Evolutionary conservation across 2,888 invertebrate species (phyloP), one percentile per base, ranked within the genome.

Genomic region (Drosophila subquinaria): DNA sequence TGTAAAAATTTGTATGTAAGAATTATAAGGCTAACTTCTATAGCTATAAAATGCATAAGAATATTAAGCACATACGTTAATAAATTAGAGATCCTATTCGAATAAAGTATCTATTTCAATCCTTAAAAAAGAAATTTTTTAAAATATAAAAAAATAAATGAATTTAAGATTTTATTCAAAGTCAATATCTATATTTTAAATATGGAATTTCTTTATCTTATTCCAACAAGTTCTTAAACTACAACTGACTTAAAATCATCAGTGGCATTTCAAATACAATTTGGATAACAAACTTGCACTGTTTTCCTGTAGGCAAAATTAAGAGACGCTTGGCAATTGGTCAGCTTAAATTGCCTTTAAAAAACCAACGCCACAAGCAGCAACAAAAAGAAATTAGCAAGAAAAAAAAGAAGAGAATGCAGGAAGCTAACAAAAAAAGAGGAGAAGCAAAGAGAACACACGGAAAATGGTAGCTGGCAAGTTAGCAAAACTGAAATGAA

Each of bases 401-500:
- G 59, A 68, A 72, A 47, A n/a, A 35, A 17, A 15, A n/a, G 33
- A 20, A 15, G 36, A 48, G 3, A 48, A 17, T 40, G 47, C 23
- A 53, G 61, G 35, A 47, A 23, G 13, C 30, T 43, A 27, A 52
- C 8, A 23, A 15, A 13, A 40, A 13, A 40, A 27, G 30, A 8
- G 15, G 15, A 2, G 38, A 33, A 35, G 10, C 3, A 47, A 36
- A 27, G 13, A 11, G 47, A 27, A 35, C 27, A 62, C 50, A 65
- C 47, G 61, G 27, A 70, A 68, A 76, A 60, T 48, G 69, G 80
- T 70, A 57, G 74, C 62, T 68, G 76, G 71, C 67, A 78, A 78
- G 73, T 79, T 82, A 62, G 77, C 56, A 69, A 72, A 79, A 81
- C 65, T 71, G 74, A 89, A 89, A 88, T 88, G 85, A 86, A 86